These are phyloP conservation scores for Choreutis nemorana DNA, from an alignment of 2,888 invertebrate genomes.

Conservation along the genomic window DNA sequence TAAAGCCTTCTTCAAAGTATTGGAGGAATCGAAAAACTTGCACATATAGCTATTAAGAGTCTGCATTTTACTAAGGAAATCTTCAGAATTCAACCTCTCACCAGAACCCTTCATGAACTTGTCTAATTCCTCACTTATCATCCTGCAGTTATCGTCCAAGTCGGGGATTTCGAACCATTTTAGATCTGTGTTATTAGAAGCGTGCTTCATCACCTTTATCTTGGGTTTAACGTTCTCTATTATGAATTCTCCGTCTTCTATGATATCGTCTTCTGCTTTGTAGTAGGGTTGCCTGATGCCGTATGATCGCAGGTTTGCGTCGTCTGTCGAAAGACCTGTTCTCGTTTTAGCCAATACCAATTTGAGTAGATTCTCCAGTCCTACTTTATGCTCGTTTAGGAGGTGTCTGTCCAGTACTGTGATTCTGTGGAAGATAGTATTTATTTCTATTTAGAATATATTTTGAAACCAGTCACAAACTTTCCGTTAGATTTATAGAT, in stretches of 20 bases:
- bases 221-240: slow-evolving; percentile 42
- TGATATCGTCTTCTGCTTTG: slow-evolving; percentile 24
- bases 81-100: slow-evolving; percentile 23
- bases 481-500: no score
- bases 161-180: slow-evolving; percentile 29
- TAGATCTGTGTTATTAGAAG: slow-evolving; percentile 36
- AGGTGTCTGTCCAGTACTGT: slow-evolving; percentile 50
- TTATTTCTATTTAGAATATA: no score
- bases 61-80: slow-evolving; percentile 39
- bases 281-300: slow-evolving; percentile 39
- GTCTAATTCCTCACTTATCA: slow-evolving; percentile 29
- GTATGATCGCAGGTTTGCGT: slow-evolving; percentile 11
- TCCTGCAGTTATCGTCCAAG: slow-evolving; percentile 25
- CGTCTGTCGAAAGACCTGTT: slow-evolving; percentile 33
- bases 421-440: slow-evolving; percentile 43
- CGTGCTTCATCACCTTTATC: slow-evolving; percentile 41
- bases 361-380: slow-evolving; percentile 40
- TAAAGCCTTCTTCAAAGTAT: slow-evolving; percentile 39
- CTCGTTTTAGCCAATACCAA: slow-evolving; percentile 51
- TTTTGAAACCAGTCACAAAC: no score
- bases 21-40: slow-evolving; percentile 46
- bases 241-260: slow-evolving; percentile 43
- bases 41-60: slow-evolving; percentile 47
- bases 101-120: slow-evolving; percentile 24
- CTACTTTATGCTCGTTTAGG: slow-evolving; percentile 45